Base-by-base conservation (phyloP, 2,888 invertebrate genomes). In the Macrophya alboannulata region DNA sequence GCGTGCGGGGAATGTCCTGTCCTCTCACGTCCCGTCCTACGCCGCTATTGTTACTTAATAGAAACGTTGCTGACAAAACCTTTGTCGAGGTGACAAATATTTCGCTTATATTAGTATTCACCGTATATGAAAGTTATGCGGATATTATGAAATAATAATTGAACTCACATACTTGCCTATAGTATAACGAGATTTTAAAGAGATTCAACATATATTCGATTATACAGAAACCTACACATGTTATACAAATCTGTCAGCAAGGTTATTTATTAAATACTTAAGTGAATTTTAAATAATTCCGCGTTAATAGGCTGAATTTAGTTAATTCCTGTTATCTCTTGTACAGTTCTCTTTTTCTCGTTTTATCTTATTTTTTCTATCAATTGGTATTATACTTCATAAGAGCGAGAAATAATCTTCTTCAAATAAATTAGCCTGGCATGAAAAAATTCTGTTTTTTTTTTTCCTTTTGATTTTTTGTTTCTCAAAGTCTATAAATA, bases 401-500 rank as follows among this genome's bases (percentile, higher is more conserved):
- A 43, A 37, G 15, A 31, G 17, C 51, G 1, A 37, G 51, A 37
- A 9, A 21, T 15, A 15, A 51, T 77, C 12, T 77, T 77, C 51
- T n/a, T 1, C 55, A 40, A 77, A 77, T 77, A 37, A 77, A 77
- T 77, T 55, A 77, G 17, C 31, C n/a, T 55, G 17, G 5, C 6
- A 55, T 17, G 55, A 77, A 21, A 45, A 37, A 31, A 51, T 77
- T 4, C 12, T 15, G 3, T 37, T 37, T 37, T 40, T 37, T 37
- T 40, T 15, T 37, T 37, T 68, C 3, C 31, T 68, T 31, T 68
- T 68, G n/a, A n/a, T 37, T 45, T 3, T 37, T 77, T 25, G 15
- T 77, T 77, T 10, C 15, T 31, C n/a, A 9, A 55, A 31, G 37
- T 62, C 77, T 65, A 79, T 77, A 79, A 85, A 68, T 77, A 85